Base-by-base conservation (phyloP, 2,797 vertebrate genomes). In the Lemur catta region DNA sequence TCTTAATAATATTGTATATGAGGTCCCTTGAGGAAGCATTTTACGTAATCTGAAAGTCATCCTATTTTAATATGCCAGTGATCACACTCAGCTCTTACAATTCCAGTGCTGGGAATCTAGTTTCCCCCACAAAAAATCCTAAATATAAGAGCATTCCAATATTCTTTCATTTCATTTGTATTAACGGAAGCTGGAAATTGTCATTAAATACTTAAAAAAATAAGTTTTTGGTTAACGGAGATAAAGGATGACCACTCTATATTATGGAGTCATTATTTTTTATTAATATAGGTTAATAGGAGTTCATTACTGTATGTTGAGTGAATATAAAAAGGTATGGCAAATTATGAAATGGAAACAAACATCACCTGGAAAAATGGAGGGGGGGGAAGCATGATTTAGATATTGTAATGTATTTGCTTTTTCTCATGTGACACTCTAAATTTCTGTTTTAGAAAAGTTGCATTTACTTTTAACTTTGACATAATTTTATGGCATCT, bases 21-120 rank as follows among this genome's bases (percentile, higher is more conserved):
- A 76, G 4, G n/a, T 92, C 4, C 48, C 26, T 81, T 50, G 30
- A 96, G 71, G 76, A 89, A 93, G 17, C n/a, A 85, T 82, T 94
- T 94, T 85, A 33, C 38, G 52, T 95, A 71, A 91, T 82, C 52
- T 81, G 35, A 89, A 96, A 95, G 85, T 81, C 30, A 85, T 61
- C 50, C 46, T 85, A 59, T 65, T 89, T 85, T 71, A 85, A 82
- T 50, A 84, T n/a, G 82, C 7, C 82, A 79, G 1, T n/a, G 50
- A 80, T 67, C 48, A 26, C 67, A 41, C 15, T 55, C 18, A 65
- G 41, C 20, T 86, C 17, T 33, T 52, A 24, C 11, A 92, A 71
- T 78, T 67, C 82, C 1, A 86, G 41, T 87, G 35, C 38, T 86
- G 35, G 35, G 71, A 90, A 87, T 35, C 20, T 48, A 72, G n/a